Base-by-base conservation (phyloP, 2,888 invertebrate genomes). In the Melanophora roralis region DNA sequence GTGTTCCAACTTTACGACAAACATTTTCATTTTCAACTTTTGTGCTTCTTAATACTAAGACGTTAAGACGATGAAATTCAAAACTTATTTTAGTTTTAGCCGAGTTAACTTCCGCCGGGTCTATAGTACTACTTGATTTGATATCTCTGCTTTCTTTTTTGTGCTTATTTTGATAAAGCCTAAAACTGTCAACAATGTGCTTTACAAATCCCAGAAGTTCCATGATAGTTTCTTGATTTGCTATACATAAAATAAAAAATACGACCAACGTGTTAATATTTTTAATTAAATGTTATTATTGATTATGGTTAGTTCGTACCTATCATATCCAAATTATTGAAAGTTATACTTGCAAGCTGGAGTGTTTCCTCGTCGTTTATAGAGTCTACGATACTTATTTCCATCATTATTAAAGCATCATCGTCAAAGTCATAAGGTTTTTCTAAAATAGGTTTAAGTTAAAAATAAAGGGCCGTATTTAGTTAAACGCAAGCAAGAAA, bases 181-280 rank as follows among this genome's bases (percentile, higher is more conserved):
- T 81, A 83, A 86, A 79, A 74, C 90, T 34, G 92, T 83, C 93
- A 78, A 93, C 92, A 2, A 96, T 93, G 60, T 96, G 92, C 84
- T 95, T 94, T 3, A 93, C 92, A 87, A 98, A 98, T n/a, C 96
- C 96, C 83, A 97, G 92, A 75, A 98, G 90, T 89, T 98, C 98
- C 9, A 98, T 96, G 82, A 98, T 95, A 0, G 98, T 98, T 89
- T 97, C 97, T 89, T 98, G 98, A 90, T 98, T 98, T 0, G 97
- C 97, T 49, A n/a, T n/a, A 49, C n/a, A 38, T 21, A 21, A 57
- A 8, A 12, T 5, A 27, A 3, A 27, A 6, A 27, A 27, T 27
- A 27, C 27, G 27, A 5, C 6, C 6, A 27, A 27, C 3, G 27
- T 27, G 27, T 27, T 27, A 27, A 27, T 27, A 27, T 27, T 5